Base-by-base conservation (phyloP, 2,888 invertebrate genomes). In the Erebia palarica region DNA sequence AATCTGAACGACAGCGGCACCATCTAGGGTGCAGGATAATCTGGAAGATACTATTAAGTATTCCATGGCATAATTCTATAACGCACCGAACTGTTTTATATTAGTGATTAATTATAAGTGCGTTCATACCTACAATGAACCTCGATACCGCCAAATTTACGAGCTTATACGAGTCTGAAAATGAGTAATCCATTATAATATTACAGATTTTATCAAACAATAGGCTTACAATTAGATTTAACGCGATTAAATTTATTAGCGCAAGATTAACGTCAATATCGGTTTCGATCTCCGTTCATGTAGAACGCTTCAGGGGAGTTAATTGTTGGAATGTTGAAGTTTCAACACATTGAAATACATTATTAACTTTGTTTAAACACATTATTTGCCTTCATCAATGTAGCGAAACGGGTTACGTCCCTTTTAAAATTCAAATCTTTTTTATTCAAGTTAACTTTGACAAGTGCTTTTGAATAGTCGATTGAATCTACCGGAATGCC, bases 221-320 rank as follows among this genome's bases (percentile, higher is more conserved):
- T 42, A 16, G 60, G n/a, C 9, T 60, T 60, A 60, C 36, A 44
- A 60, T 60, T 60, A 44, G 42, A 44, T 60, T 60, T 60, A 42
- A 60, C 42, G 60, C 42, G 42, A 60, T 60, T 60, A 60, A 16
- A 27, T 65, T 65, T 53, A 53, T 65, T 53, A 53, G 53, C 53
- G n/a, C 53, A 51, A 36, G 64, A 51, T 65, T 51, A 65, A 51
- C n/a, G 53, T 53, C 53, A 13, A 51, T 53, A 65, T 65, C 51
- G 64, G 18, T 64, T 18, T 53, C 53, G 16, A 53, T 63, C 44
- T 51, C 49, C 65, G 53, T 65, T 53, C 36, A 65, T 36, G 51
- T 53, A 16, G 36, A 53, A 53, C 36, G 16, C 53, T 53, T 65
- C 16, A 27, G n/a, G 53, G 21, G 53, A 53, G 53, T 65, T 65